Evolutionary conservation across 1,140 invertebrate genomes (phyloP).

Genomic region (Pseudachorutes palmiensis): DNA sequence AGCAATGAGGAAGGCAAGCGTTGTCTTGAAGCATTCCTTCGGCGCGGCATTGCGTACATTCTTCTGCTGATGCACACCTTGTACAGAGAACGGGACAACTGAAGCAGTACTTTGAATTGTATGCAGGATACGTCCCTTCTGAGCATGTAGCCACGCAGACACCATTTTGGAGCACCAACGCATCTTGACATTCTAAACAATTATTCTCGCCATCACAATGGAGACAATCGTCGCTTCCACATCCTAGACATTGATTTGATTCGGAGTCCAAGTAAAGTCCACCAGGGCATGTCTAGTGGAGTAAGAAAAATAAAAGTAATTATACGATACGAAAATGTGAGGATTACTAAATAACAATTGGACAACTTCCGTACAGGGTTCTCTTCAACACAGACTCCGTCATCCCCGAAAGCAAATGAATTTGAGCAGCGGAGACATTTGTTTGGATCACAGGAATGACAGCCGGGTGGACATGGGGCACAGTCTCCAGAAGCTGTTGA

Average conservation of each 20-base stretch:
- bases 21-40: constrained; percentile 42
- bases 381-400: constrained; percentile 16
- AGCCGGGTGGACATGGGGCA: constrained; percentile 56
- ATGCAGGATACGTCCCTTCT: constrained; percentile 19
- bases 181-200: constrained; percentile 59
- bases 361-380: constrained; percentile 28
- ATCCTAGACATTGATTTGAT: constrained; percentile 26
- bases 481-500: constrained; percentile 67
- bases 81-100: constrained; percentile 51
- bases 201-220: constrained; percentile 56
- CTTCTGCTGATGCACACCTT: constrained; percentile 55
- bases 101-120: constrained; percentile 30
- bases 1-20: constrained; percentile 34
- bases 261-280: constrained; percentile 23
- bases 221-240: constrained; percentile 51
- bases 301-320: constrained; percentile 2
- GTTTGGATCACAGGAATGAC: constrained; percentile 51
- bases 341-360: too few relatives aligned
- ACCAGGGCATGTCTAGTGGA: constrained; percentile 28
- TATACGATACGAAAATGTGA: background rate
- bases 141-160: constrained; percentile 28
- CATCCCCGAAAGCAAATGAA: constrained; percentile 10
- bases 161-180: constrained; percentile 38
- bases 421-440: constrained; percentile 21
- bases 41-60: constrained; percentile 58